Percentiles rank a stretch among this genome's conserved stretches.
These are phyloP conservation scores for Steromphala cineraria DNA, from an alignment of 2,888 invertebrate species.

Conservation along the genomic window DNA sequence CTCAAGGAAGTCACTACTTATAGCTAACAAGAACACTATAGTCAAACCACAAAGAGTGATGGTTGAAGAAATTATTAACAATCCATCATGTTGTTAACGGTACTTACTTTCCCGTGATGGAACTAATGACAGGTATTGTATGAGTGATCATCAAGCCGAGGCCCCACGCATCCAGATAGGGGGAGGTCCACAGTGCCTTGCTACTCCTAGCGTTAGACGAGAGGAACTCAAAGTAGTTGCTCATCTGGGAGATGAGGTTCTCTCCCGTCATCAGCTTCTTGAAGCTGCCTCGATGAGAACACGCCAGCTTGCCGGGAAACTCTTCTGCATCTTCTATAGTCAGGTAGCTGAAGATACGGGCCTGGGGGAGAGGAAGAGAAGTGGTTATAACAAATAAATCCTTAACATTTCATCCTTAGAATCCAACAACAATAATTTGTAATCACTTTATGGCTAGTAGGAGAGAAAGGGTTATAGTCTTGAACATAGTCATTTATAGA, in stretches of 20 bases:
- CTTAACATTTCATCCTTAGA: too few species aligned
- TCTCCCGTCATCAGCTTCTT: constrained; percentile 73
- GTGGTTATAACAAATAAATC: too few species aligned
- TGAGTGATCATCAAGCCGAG: constrained; percentile 76
- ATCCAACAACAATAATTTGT: too few species aligned
- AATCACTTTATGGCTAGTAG: too few species aligned
- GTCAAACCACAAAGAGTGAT: too few species aligned
- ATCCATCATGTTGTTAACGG: too few species aligned
- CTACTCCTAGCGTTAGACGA: constrained; percentile 71
- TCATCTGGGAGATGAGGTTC: constrained; percentile 76
- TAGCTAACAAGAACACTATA: too few species aligned
- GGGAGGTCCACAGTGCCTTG: constrained; percentile 75
- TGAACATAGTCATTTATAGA: too few species aligned
- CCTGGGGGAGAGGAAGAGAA: constrained; percentile 62
- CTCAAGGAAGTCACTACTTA: too few species aligned
- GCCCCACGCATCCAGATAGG: constrained; percentile 75
- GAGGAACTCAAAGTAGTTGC: constrained; percentile 75
- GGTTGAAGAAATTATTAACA: too few species aligned
- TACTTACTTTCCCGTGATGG: constrained; percentile 67
- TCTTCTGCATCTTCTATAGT: constrained; percentile 75
- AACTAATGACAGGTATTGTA: constrained; percentile 74
- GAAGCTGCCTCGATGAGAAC: constrained; percentile 72
- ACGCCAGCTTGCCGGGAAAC: constrained; percentile 74
- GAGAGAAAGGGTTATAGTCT: too few species aligned
- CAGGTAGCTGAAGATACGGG: constrained; percentile 75